These are phyloP conservation scores for Apantesis nais DNA, from an alignment of 2,888 invertebrate species.

Conservation along the genomic window DNA sequence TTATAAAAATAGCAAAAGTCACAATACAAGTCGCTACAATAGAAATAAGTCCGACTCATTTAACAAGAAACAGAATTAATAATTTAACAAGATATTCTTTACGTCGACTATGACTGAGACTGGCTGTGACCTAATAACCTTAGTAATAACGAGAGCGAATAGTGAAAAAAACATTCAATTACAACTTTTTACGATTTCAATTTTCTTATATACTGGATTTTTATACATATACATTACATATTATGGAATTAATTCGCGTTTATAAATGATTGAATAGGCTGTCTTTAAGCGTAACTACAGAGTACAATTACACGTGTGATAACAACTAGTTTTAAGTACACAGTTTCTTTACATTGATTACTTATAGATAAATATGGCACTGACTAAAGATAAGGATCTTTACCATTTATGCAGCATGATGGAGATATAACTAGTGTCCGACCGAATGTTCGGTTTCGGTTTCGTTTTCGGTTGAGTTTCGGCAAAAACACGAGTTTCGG, in stretches of 20 bases:
- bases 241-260: not conserved
- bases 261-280: not conserved
- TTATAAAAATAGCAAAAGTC: no score
- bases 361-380: conserved; percentile 30
- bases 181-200: not conserved
- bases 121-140: no score
- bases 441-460: no score
- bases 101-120: no score
- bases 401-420: conserved; percentile 28
- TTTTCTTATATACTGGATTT: not conserved
- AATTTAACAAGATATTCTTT: no score
- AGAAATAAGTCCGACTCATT: no score
- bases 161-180: not conserved
- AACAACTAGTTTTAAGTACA: not conserved
- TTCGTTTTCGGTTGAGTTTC: no score
- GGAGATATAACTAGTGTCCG: not conserved
- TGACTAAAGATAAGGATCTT: conserved; percentile 28
- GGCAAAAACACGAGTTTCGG: no score
- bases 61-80: not conserved
- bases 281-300: not conserved
- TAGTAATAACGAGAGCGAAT: not conserved
- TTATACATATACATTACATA: not conserved
- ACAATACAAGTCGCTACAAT: no score
- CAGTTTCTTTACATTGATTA: conserved; percentile 27
- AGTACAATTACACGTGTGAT: not conserved